phyloP scores from a whole-genome alignment of 2,797 vertebrate genomes.

The Notolepis coatsorum region DNA sequence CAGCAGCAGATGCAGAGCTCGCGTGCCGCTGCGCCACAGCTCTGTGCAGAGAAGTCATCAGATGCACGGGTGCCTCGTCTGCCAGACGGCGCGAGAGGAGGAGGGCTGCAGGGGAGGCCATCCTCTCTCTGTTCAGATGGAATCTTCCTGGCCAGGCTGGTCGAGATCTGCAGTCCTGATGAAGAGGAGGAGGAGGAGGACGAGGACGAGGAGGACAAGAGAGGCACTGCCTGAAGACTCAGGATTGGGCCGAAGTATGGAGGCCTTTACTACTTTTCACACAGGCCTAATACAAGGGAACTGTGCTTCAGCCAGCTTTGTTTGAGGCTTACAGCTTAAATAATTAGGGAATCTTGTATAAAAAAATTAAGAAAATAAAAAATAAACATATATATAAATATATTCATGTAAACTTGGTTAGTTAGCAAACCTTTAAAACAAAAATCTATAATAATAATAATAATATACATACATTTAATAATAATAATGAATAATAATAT shows the following conservation, averaged over 20 bases:
- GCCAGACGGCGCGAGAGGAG: background rate
- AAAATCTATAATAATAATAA: no score
- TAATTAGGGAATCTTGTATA: no score
- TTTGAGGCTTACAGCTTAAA: slow-evolving; percentile 7
- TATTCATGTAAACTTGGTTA: no score
- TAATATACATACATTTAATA: no score
- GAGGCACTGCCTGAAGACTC: slow-evolving; percentile 2
- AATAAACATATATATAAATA: no score
- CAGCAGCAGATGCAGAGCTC: slow-evolving; percentile 52
- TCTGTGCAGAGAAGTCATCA: background rate
- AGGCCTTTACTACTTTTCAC: background rate
- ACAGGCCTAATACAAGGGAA: background rate
- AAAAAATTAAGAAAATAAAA: no score
- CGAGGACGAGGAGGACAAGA: slow-evolving; percentile 7
- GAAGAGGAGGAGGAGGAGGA: slow-evolving; percentile 53
- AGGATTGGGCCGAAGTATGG: no score
- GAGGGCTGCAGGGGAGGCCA: background rate
- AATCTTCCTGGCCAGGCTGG: slow-evolving; percentile 55
- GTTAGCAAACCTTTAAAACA: no score
- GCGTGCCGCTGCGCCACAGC: slow-evolving; percentile 11
- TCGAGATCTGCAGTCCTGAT: slow-evolving; percentile 62
- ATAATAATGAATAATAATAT: no score
- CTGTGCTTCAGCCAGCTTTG: no score
- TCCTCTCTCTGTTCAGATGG: slow-evolving; percentile 48
- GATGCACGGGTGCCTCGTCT: background rate